These are phyloP conservation scores for Sternotherus odoratus DNA, from an alignment of 2,797 vertebrate genomes.

Conservation along the genomic window DNA sequence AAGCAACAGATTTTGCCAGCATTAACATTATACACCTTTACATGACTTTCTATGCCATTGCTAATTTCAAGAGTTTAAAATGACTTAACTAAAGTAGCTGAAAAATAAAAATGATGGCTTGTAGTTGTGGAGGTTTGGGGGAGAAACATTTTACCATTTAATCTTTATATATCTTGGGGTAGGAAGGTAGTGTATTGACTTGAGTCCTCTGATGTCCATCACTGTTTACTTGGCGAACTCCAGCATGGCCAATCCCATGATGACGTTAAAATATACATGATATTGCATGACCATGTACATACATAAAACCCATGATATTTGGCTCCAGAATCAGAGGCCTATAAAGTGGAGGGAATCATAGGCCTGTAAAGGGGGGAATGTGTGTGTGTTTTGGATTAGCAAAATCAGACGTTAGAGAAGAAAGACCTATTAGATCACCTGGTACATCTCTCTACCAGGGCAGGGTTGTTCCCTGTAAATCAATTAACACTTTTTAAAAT, in stretches of 20 bases:
- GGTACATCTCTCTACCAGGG: neutral
- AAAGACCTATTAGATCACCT: neutral
- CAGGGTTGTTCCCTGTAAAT: neutral
- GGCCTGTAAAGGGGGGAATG: neutral
- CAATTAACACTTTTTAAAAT: neutral
- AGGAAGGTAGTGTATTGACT: too few relatives aligned
- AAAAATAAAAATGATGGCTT: slow-evolving; percentile 55
- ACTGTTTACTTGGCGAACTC: fast-evolving
- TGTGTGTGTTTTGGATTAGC: neutral
- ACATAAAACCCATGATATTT: neutral
- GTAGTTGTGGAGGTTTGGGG: neutral
- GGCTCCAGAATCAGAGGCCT: neutral
- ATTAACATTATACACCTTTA: neutral
- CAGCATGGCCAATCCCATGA: neutral
- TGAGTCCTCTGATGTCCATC: neutral
- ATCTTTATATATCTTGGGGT: slow-evolving; percentile 34
- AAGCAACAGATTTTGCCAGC: neutral
- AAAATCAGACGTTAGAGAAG: neutral
- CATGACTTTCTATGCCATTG: neutral
- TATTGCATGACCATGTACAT: fast-evolving
- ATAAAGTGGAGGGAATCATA: neutral
- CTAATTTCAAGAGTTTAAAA: slow-evolving; percentile 54
- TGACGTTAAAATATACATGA: fast-evolving
- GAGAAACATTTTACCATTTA: neutral
- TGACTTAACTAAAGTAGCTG: slow-evolving; percentile 46